Evolutionary conservation across 2,113 vertebrate species (phyloP), one percentile per base, ranked within the genome.

Genomic region (Nesogale talazaci): DNA sequence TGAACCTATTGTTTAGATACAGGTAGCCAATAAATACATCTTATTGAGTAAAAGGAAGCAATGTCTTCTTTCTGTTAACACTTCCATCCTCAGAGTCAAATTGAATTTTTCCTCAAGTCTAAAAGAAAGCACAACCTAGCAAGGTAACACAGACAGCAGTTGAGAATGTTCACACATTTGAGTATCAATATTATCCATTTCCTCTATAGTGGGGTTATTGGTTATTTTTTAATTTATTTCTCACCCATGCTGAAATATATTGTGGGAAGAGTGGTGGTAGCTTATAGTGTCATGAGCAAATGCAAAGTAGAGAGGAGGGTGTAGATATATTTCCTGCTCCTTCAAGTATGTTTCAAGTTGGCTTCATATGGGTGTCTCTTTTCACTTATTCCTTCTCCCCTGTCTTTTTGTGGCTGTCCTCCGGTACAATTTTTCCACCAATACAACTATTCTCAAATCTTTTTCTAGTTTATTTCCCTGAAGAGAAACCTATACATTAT

Each of bases 31-130:
- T 70, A 59, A 77, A 10, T 15, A 67, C 17, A 17, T 56, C 25
- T 2, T 56, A 19, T 42, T 70, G 52, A 90, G 63, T 59, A 20
- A 81, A 77, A 23, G 16, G 15, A 92, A 52, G 46, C 14, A 52
- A 52, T 52, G 2, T 52, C 46, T 52, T 52, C 46, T 7, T 20
- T 59, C 42, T 80, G 16, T 80, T 52, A 72, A 17, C 5, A 27
- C 23, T 6, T 86, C 63, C 59, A 57, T 3, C 15, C 19, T n/a
- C 36, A 17, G 19, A 83, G 12, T 65, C 2, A 61, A 57, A 23
- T 2, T 95, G n/a, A 94, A 86, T 20, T 89, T 85, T 23, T 1
- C 38, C 82, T 90, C 16, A 86, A 67, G 15, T 38, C 31, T 59
- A 86, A 87, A 77, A 1, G 1, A 88, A 85, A 92, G 25, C 12